These are phyloP conservation scores for Diaprepes abbreviatus DNA, from an alignment of 2,888 invertebrate genomes.

Conservation along the genomic window DNA sequence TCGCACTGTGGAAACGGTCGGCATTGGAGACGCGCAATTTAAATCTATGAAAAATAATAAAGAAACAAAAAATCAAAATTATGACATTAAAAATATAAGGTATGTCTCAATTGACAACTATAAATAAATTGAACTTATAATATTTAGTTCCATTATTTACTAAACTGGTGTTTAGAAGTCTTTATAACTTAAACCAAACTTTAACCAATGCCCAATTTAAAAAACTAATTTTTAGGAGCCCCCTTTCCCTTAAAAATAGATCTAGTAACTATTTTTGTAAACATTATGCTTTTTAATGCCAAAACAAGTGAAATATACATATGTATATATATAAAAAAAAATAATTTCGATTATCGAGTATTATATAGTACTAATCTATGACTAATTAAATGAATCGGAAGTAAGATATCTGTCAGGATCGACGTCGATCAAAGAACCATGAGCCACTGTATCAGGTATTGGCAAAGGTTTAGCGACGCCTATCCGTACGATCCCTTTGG, in stretches of 20 bases:
- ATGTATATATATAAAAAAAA: too few species aligned
- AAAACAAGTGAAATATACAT: not conserved
- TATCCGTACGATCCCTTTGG: constrained; percentile 93
- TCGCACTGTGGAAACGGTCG: too few species aligned
- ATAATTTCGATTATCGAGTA: constrained; percentile 20
- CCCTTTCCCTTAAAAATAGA: constrained; percentile 4
- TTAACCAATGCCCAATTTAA: constrained; percentile 8
- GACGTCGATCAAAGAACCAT: constrained; percentile 64
- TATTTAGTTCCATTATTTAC: too few species aligned
- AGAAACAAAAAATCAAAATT: too few species aligned
- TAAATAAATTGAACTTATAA: too few species aligned
- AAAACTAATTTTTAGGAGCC: not conserved
- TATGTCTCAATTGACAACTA: too few species aligned
- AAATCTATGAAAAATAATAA: too few species aligned
- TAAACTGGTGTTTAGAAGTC: too few species aligned
- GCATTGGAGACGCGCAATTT: too few species aligned
- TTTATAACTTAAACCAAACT: too few species aligned
- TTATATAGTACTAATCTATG: constrained; percentile 1
- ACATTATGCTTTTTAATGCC: constrained; percentile 6
- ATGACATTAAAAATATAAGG: too few species aligned
- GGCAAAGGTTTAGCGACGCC: constrained; percentile 96
- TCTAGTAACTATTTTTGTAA: not conserved
- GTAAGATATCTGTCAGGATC: constrained; percentile 61
- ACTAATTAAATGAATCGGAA: constrained; percentile 51
- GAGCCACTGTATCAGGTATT: constrained; percentile 77